Conservation (phyloP, 2,797 vertebrate species). For the Muraenolepis orangiensis region DNA sequence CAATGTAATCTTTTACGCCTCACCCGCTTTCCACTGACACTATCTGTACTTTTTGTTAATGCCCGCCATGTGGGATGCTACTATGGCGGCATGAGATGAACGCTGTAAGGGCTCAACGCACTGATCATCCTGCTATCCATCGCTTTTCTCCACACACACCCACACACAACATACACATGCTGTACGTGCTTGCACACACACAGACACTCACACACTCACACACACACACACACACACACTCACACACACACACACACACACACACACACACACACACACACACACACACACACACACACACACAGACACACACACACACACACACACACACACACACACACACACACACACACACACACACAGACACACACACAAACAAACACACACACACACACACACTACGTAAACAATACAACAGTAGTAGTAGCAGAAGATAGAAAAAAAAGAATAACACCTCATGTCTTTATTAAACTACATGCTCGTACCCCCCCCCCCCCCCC, state of each 20-base stretch:
- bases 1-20: neutral
- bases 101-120: neutral
- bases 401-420: conserved; percentile 25
- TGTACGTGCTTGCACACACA: neutral
- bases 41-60: conserved; percentile 3
- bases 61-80: neutral
- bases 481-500: neutral
- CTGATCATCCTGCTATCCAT: conserved; percentile 12
- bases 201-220: conserved; percentile 3
- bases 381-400: conserved; percentile 4
- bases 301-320: neutral
- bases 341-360: conserved; percentile 1
- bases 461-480: neutral
- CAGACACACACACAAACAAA: neutral
- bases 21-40: conserved; percentile 15
- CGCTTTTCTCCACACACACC: neutral
- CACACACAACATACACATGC: too few species aligned
- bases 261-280: neutral
- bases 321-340: neutral
- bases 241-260: conserved; percentile 1
- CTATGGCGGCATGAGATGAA: conserved; percentile 3
- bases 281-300: conserved; percentile 5
- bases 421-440: conserved; percentile 32
- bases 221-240: neutral
- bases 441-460: neutral